Conservation (phyloP, 2,113 vertebrate genomes). For the Pagrus major region DNA sequence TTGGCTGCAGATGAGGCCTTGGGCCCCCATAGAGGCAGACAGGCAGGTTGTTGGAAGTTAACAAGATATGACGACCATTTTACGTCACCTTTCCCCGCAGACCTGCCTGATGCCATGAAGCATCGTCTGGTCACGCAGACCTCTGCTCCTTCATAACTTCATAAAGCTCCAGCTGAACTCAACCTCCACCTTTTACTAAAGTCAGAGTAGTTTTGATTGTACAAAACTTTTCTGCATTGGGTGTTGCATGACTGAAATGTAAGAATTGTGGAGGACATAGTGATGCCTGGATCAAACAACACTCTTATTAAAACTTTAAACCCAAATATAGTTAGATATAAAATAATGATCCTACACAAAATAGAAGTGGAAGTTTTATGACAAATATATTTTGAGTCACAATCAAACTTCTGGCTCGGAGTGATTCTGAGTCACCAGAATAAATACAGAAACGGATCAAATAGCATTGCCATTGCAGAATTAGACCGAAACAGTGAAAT, state of each 20-base stretch:
- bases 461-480: not conserved
- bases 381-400: not conserved
- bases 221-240: not conserved
- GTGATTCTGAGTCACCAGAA: slow-evolving; percentile 12
- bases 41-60: slow-evolving; percentile 24
- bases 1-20: slow-evolving; percentile 55
- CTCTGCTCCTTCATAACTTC: slow-evolving; percentile 19
- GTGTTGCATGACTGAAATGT: not conserved
- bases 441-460: slow-evolving; percentile 19
- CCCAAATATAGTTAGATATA: no score
- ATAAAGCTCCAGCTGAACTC: slow-evolving; percentile 38
- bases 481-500: not conserved
- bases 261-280: no score
- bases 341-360: not conserved
- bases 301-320: no score
- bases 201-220: not conserved
- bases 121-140: slow-evolving; percentile 39
- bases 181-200: not conserved
- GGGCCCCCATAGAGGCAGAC: not conserved
- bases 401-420: not conserved
- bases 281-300: no score
- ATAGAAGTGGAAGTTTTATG: not conserved
- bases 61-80: slow-evolving; percentile 11
- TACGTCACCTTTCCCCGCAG: slow-evolving; percentile 52
- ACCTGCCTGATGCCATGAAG: slow-evolving; percentile 23